phyloP scores from a whole-genome alignment of 2,113 vertebrate species.

The Strix uralensis region DNA sequence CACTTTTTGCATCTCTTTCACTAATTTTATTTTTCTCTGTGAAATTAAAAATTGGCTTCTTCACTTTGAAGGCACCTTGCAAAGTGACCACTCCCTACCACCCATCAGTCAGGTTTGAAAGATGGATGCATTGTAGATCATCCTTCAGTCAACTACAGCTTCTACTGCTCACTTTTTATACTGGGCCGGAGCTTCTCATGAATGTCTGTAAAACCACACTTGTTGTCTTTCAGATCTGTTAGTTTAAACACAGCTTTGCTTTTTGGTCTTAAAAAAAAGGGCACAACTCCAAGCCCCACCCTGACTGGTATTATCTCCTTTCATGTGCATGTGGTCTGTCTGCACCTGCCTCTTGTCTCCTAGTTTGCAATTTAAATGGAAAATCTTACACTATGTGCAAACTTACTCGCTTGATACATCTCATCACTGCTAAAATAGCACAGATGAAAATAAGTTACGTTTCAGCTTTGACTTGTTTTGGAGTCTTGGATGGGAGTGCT shows the following conservation, averaged over 20 bases:
- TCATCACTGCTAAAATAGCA: constrained; percentile 56
- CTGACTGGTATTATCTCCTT: constrained; percentile 15
- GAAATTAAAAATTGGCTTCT: background rate
- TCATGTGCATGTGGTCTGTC: background rate
- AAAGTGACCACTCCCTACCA: background rate
- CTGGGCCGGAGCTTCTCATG: background rate
- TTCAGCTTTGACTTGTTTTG: constrained; percentile 39
- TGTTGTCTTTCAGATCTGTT: background rate
- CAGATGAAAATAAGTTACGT: constrained; percentile 47
- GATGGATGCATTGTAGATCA: background rate
- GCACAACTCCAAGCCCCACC: background rate
- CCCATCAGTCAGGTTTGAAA: background rate
- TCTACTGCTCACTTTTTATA: background rate
- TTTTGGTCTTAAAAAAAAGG: background rate
- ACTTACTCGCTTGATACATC: constrained; percentile 18
- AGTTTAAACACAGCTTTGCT: background rate
- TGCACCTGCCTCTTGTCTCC: constrained; percentile 46
- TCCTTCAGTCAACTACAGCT: background rate
- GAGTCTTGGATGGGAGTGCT: constrained; percentile 26
- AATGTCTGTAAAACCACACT: background rate
- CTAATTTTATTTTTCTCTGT: background rate
- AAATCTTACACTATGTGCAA: constrained; percentile 3
- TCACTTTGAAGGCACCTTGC: background rate
- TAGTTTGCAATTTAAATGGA: constrained; percentile 36
- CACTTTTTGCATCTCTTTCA: background rate